Base-by-base conservation (phyloP, 2,888 invertebrate genomes). In the Mythimna impura region DNA sequence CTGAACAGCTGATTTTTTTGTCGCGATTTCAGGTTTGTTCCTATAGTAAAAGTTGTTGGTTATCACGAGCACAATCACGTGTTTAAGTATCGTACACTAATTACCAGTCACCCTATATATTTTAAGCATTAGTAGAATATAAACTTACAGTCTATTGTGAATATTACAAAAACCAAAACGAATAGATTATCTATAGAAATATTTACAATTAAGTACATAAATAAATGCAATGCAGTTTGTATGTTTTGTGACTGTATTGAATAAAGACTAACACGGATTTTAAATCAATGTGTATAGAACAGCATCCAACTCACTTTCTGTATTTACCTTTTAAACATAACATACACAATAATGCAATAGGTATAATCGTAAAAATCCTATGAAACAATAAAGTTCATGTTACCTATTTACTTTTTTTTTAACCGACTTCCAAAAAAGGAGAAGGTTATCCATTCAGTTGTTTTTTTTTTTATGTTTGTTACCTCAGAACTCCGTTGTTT, bases 381-480 rank as follows among this genome's bases (percentile, higher is more conserved):
- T 20, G 17, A 10, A 14, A 30, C 14, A 74, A 75, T 75, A 60
- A 76, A 75, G 75, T 14, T 20, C 22, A 0, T 70, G 1, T 75
- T 8, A 40, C 12, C 3, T 30, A 60, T 20, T 30, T 60, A 3
- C 34, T n/a, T 30, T 30, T 2, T 30, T n/a, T n/a, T 25, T 25
- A 25, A 25, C 25, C 25, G 25, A 25, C 25, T 25, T 25, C 25
- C 25, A 25, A 25, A 25, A 25, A 25, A 25, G n/a, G 25, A 25
- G 25, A 2, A 25, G 25, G 25, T 25, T 25, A 25, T 25, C 25
- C 1, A 25, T 25, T 25, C 2, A 2, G 25, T 2, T 25, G 2
- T n/a, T 25, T 2, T 2, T 25, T 25, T 25, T 25, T 25, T 25
- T 25, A 25, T 25, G 25, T 25, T 25, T 25, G 25, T 25, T 25